Evolutionary conservation across 2,888 invertebrate species (phyloP).

Genomic region (Tyria jacobaeae): DNA sequence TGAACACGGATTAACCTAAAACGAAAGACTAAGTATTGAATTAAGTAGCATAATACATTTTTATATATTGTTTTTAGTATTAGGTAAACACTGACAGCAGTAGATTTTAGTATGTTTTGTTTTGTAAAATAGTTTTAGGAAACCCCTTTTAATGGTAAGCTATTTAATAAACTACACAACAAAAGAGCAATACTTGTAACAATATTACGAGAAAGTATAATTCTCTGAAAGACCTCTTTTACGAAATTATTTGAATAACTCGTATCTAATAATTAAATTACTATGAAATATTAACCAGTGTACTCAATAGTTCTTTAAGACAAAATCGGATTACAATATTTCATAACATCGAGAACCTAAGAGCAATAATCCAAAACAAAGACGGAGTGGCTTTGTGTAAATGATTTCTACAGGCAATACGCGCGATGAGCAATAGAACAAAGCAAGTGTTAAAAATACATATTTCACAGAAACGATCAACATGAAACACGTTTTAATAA

Average conservation of each 20-base stretch:
- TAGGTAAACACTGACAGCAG: no score
- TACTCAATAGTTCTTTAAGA: neutral
- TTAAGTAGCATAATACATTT: no score
- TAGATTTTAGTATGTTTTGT: no score
- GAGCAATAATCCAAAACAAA: slow-evolving; percentile 2
- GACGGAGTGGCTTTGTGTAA: neutral
- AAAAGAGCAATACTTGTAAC: neutral
- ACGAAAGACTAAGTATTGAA: no score
- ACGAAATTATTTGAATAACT: slow-evolving; percentile 4
- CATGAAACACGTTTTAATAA: slow-evolving; percentile 13
- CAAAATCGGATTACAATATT: slow-evolving; percentile 4
- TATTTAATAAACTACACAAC: no score
- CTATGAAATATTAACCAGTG: slow-evolving; percentile 5
- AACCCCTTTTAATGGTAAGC: no score
- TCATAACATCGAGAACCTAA: neutral
- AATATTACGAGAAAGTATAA: neutral
- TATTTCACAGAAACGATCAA: neutral
- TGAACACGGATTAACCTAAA: no score
- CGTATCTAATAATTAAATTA: neutral
- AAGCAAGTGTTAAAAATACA: slow-evolving; percentile 11
- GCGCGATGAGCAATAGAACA: slow-evolving; percentile 9
- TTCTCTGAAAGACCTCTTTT: neutral
- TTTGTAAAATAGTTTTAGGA: no score
- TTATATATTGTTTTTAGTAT: no score
- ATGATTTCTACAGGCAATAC: neutral